Evolutionary conservation across 2,797 vertebrate genomes (phyloP).

Genomic region (Eleutherodactylus coqui): DNA sequence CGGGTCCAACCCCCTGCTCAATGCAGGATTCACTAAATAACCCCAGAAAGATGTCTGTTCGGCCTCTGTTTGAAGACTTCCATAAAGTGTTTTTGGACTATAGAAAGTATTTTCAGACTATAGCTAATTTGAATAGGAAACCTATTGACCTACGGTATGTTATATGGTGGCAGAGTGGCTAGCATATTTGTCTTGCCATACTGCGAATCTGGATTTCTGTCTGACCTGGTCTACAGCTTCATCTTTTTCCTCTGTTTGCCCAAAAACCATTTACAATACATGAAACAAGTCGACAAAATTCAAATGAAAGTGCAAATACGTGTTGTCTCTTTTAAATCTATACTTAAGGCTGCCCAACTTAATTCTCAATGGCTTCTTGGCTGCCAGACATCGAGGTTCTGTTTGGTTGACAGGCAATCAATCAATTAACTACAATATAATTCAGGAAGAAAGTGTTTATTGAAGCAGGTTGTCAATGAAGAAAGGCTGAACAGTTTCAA

Average conservation of each 20-base stretch:
- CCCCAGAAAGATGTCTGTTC: no score
- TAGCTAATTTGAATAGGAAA: background rate
- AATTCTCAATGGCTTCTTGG: constrained; percentile 17
- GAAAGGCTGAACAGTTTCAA: constrained; percentile 12
- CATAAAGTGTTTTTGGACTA: no score
- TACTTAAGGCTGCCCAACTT: constrained; percentile 13
- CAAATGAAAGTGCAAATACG: constrained; percentile 3
- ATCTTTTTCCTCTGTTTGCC: background rate
- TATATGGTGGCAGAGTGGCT: background rate
- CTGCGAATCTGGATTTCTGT: background rate
- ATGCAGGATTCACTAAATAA: no score
- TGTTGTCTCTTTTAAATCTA: constrained; percentile 11
- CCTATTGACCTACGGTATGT: background rate
- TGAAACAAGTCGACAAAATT: background rate
- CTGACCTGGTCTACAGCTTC: background rate
- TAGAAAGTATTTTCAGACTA: background rate
- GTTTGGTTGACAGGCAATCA: constrained; percentile 41
- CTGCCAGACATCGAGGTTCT: constrained; percentile 18
- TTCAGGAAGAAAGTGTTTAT: constrained; percentile 47
- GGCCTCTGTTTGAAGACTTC: no score
- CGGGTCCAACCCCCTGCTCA: no score
- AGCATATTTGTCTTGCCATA: background rate
- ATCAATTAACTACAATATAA: constrained; percentile 43
- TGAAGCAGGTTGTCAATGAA: constrained; percentile 32
- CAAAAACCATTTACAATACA: background rate